A percentile compares a stretch with the other conserved stretches of the same genome.
Evolutionary conservation across 2,113 vertebrate genomes (phyloP).

Genomic region (Pachycephala philippinensis): DNA sequence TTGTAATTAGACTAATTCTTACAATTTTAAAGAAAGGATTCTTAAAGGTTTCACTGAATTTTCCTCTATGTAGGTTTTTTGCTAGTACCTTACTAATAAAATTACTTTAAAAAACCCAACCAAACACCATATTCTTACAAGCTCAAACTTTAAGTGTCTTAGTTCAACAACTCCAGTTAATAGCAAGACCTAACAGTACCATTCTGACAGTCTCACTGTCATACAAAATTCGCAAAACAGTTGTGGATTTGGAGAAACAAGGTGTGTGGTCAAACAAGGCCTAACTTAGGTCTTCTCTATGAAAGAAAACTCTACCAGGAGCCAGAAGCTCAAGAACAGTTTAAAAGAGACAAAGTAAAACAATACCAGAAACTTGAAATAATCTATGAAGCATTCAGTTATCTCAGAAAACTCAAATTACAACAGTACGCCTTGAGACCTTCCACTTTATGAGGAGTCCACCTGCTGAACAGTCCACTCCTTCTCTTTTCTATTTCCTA

Average conservation of each 20-base stretch:
- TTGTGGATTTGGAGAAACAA: not conserved
- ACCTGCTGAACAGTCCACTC: not conserved
- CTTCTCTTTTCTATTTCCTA: not conserved
- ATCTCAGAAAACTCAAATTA: not conserved
- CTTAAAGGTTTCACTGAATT: not conserved
- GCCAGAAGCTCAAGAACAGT: not conserved
- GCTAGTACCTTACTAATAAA: not conserved
- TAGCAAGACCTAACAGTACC: not conserved
- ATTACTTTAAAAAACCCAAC: not conserved
- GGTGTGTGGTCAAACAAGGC: not conserved
- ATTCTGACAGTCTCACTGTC: not conserved
- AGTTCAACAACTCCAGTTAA: not conserved
- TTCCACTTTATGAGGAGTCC: not conserved
- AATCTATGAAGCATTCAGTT: not conserved
- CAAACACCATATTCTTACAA: not conserved
- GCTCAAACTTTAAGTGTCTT: not conserved
- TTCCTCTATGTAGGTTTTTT: not conserved
- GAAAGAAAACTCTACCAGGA: not conserved
- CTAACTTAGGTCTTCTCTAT: not conserved
- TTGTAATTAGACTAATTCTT: not conserved
- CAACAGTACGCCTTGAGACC: not conserved
- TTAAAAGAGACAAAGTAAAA: not conserved
- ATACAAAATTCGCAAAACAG: not conserved
- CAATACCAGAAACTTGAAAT: not conserved
- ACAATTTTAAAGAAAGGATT: not conserved